Conservation (phyloP, 2,888 invertebrate genomes). For the Ophion costatus region DNA sequence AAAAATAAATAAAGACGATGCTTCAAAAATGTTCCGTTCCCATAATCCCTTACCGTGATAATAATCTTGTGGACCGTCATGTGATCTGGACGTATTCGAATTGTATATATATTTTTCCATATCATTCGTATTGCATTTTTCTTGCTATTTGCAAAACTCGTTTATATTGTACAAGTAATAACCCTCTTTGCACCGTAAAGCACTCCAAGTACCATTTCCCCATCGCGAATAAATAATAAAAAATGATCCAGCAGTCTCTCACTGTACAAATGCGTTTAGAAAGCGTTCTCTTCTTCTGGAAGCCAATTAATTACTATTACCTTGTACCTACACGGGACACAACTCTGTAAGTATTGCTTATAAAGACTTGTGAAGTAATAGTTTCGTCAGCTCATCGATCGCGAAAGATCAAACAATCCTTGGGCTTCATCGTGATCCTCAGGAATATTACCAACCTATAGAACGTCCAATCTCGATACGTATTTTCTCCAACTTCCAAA, state of each 20-base stretch:
- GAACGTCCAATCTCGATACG: background rate
- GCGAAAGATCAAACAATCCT: background rate
- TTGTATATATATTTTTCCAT: conserved; percentile 25
- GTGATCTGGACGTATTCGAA: conserved; percentile 60
- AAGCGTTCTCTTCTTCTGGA: conserved; percentile 43
- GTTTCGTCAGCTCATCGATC: conserved; percentile 8
- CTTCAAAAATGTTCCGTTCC: background rate
- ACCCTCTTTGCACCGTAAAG: conserved; percentile 65
- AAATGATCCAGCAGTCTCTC: conserved; percentile 33
- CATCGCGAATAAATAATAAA: conserved; percentile 46
- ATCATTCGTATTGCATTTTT: conserved; percentile 36
- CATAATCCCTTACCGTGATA: conserved; percentile 21
- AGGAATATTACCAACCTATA: background rate
- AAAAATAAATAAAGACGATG: background rate
- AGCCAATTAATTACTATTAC: conserved; percentile 29
- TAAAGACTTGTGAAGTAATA: background rate
- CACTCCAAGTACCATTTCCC: conserved; percentile 62
- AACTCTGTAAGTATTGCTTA: conserved; percentile 43
- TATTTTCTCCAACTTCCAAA: background rate
- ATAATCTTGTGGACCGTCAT: conserved; percentile 57
- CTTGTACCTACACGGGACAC: conserved; percentile 14
- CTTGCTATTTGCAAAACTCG: conserved; percentile 7
- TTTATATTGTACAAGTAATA: conserved; percentile 49
- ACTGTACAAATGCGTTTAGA: conserved; percentile 28
- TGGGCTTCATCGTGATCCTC: background rate